Conservation (phyloP, 2,113 vertebrate genomes). For the Emydura subglobosa region DNA sequence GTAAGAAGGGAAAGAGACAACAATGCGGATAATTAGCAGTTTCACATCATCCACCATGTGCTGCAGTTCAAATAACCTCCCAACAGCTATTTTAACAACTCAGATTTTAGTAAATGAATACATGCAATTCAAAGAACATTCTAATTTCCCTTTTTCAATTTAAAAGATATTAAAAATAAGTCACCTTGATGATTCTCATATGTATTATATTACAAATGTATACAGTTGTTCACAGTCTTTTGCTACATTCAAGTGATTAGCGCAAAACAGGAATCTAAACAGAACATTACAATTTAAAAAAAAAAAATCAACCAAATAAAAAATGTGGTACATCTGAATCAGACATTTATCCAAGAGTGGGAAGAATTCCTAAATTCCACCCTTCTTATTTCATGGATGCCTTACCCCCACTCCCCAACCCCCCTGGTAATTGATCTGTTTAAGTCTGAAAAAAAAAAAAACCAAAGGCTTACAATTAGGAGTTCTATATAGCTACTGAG, state of each 20-base stretch:
- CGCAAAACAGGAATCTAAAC: not conserved
- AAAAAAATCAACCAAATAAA: not conserved
- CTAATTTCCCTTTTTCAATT: not conserved
- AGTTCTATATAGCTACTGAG: not conserved
- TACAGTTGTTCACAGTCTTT: not conserved
- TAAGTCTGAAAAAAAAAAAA: not conserved
- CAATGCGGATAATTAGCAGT: not conserved
- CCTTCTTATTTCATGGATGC: not conserved
- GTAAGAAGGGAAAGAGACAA: not conserved
- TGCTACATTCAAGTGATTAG: not conserved
- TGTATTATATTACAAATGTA: not conserved
- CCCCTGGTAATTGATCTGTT: not conserved
- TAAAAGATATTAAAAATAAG: not conserved
- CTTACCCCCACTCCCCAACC: not conserved
- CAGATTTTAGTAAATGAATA: not conserved
- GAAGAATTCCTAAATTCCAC: not conserved
- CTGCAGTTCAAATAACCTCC: not conserved
- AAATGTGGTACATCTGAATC: too few species aligned
- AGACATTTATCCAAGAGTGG: not conserved
- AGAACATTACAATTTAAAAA: not conserved
- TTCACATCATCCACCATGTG: not conserved
- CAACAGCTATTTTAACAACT: not conserved
- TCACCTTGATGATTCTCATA: not conserved
- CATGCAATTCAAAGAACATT: not conserved
- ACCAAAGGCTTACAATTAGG: not conserved